phyloP scores from a whole-genome alignment of 2,113 vertebrate genomes.

The Catharus minimus region DNA sequence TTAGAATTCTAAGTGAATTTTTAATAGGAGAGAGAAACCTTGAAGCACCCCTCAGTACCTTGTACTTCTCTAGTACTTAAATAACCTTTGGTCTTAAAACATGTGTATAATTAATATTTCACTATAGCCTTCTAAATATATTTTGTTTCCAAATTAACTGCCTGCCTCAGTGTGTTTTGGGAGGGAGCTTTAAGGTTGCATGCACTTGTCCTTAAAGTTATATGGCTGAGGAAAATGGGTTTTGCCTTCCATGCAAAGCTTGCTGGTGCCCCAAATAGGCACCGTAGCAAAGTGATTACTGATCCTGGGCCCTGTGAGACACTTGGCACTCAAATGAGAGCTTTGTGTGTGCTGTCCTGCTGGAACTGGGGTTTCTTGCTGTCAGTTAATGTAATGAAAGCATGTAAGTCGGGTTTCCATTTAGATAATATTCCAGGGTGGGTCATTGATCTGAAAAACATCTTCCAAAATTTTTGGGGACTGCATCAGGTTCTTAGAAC shows the following conservation, averaged over 20 bases:
- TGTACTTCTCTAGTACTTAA: neutral
- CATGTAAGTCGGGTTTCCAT: neutral
- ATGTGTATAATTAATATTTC: neutral
- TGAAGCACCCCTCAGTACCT: neutral
- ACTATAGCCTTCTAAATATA: neutral
- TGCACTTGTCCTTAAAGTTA: neutral
- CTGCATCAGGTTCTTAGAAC: neutral
- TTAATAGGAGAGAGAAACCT: neutral
- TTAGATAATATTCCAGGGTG: neutral
- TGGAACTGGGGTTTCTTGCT: neutral
- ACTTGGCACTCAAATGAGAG: neutral
- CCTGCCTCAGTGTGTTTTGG: neutral
- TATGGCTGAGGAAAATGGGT: neutral
- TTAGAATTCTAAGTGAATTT: neutral
- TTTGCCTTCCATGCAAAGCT: neutral
- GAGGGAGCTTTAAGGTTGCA: neutral
- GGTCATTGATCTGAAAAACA: neutral
- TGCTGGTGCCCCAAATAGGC: neutral
- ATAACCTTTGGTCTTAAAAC: neutral
- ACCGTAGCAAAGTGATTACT: neutral
- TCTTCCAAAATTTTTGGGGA: neutral
- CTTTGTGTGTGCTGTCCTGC: neutral
- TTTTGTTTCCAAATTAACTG: neutral
- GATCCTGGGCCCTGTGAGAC: neutral
- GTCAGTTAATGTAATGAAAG: neutral